phyloP scores from a whole-genome alignment of 2,113 vertebrate species.

The Agelaius tricolor region DNA sequence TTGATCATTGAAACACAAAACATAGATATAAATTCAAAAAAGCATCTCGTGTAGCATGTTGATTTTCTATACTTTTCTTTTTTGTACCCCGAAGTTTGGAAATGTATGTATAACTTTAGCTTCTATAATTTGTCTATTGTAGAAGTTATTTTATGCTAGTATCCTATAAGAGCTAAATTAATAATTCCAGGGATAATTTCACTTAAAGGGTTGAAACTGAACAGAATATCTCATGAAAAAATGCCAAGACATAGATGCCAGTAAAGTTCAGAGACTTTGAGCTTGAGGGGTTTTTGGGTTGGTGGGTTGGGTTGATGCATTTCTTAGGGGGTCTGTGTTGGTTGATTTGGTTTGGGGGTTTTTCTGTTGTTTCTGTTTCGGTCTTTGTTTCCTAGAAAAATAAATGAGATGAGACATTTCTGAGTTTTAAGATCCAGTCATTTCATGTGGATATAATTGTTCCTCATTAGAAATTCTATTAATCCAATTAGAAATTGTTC shows the following conservation, averaged over 20 bases:
- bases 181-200: not conserved
- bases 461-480: no score
- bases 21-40: not conserved
- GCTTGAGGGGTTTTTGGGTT: not conserved
- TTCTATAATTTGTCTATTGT: not conserved
- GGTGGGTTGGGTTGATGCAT: not conserved
- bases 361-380: not conserved
- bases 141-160: not conserved
- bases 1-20: not conserved
- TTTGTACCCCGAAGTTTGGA: not conserved
- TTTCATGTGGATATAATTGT: not conserved
- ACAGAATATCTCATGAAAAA: not conserved
- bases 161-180: not conserved
- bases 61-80: not conserved
- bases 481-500: no score
- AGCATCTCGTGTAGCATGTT: not conserved
- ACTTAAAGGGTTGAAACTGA: not conserved
- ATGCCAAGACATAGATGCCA: rapidly evolving
- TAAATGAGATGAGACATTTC: not conserved
- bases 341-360: not conserved
- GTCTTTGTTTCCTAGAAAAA: not conserved
- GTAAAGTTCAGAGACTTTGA: not conserved
- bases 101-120: not conserved
- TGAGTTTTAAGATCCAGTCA: not conserved
- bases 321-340: not conserved